Percentiles rank a stretch among this genome's conserved stretches.
Evolutionary conservation across 37 sponge, comb jelly and placozoan genomes (phyloP).

Genomic region (Ephydatia muelleri): DNA sequence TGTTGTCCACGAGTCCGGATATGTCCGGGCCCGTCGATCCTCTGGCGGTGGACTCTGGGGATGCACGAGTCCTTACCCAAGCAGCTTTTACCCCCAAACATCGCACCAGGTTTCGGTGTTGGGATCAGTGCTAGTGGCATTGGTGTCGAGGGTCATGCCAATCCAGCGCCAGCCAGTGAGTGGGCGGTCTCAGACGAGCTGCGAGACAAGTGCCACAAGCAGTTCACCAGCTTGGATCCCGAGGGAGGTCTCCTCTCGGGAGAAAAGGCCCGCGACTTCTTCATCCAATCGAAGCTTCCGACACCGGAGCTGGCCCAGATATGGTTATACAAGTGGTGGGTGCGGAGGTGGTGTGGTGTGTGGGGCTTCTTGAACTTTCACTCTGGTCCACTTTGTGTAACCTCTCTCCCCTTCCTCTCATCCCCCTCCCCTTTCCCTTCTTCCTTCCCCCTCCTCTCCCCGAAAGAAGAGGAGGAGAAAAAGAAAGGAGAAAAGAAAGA

Average conservation of each 20-base stretch:
- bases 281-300: slow-evolving; percentile 75
- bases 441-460: not conserved
- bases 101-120: not conserved
- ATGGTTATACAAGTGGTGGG: slow-evolving; percentile 46
- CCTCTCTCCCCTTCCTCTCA: too few relatives aligned
- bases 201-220: slow-evolving; percentile 42
- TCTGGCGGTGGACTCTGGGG: not conserved
- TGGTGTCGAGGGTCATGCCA: not conserved
- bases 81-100: too few relatives aligned
- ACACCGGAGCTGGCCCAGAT: slow-evolving; percentile 76
- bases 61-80: not conserved
- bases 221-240: slow-evolving; percentile 58
- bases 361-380: too few relatives aligned
- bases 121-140: not conserved
- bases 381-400: too few relatives aligned
- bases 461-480: too few relatives aligned
- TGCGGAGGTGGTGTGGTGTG: not conserved
- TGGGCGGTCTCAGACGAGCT: slow-evolving; percentile 75
- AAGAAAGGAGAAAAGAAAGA: too few relatives aligned
- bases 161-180: slow-evolving; percentile 19
- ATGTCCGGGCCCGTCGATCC: not conserved
- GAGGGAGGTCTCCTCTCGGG: slow-evolving; percentile 58
- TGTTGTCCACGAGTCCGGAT: not conserved
- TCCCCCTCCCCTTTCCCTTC: not conserved
- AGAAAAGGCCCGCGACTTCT: slow-evolving; percentile 86